Evolutionary conservation across 2,113 vertebrate species (phyloP).

Genomic region (Alouatta palliata): DNA sequence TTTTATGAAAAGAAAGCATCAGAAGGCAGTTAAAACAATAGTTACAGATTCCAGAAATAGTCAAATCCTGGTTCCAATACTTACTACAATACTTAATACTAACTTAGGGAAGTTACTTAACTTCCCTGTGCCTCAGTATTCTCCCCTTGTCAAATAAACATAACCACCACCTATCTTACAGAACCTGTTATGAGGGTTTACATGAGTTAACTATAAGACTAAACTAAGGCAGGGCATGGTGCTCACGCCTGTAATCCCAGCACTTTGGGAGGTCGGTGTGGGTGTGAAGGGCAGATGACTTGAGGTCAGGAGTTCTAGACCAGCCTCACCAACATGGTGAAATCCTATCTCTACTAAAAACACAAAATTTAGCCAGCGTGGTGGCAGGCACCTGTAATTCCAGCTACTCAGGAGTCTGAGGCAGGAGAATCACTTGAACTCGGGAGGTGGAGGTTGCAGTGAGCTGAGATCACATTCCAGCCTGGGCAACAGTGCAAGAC

Average conservation of each 20-base stretch:
- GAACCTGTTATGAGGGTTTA: background rate
- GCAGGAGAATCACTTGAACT: background rate
- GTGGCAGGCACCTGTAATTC: background rate
- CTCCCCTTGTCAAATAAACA: background rate
- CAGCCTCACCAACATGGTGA: background rate
- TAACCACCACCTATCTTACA: background rate
- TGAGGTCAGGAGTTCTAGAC: background rate
- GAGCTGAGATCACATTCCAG: background rate
- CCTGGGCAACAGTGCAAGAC: background rate
- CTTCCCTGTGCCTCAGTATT: background rate
- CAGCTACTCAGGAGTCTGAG: background rate
- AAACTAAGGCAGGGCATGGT: background rate
- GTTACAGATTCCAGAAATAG: background rate
- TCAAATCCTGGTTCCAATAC: background rate
- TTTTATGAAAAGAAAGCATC: conserved; percentile 4
- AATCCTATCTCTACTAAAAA: background rate
- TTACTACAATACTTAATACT: background rate
- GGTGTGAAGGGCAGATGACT: background rate
- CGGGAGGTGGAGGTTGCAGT: background rate
- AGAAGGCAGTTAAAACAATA: background rate
- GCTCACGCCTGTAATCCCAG: background rate
- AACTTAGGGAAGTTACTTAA: background rate
- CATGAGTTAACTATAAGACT: background rate
- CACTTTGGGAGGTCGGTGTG: background rate
- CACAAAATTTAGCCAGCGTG: background rate